A percentile compares a stretch with the other conserved stretches of the same genome.
Conservation (phyloP, 2,888 invertebrate genomes). For the Nyleta sp. region DNA sequence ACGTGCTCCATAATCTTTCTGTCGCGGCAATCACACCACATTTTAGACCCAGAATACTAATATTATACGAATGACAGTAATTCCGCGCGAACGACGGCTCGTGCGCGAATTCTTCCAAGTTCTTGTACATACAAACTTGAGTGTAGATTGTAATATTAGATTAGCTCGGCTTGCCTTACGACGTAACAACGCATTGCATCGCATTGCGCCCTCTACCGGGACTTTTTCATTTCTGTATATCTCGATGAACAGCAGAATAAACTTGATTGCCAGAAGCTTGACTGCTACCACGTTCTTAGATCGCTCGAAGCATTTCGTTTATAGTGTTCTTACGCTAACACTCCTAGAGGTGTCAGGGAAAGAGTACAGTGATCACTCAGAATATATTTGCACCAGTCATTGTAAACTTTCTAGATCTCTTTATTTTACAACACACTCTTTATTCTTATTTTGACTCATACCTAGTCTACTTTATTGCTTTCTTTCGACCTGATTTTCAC, state of each 20-base stretch:
- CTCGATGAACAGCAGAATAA: constrained; percentile 47
- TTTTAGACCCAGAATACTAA: constrained; percentile 4
- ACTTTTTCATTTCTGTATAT: constrained; percentile 44
- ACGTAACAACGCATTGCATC: constrained; percentile 52
- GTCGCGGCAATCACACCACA: constrained; percentile 3
- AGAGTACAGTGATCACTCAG: constrained; percentile 52
- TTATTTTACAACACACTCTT: constrained; percentile 42
- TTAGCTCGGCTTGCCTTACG: constrained; percentile 59
- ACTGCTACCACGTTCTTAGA: constrained; percentile 57
- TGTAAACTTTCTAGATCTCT: constrained; percentile 55
- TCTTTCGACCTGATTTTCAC: constrained; percentile 53
- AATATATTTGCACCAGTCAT: constrained; percentile 59
- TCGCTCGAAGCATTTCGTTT: constrained; percentile 64
- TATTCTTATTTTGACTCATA: constrained; percentile 40
- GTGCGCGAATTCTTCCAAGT: constrained; percentile 10
- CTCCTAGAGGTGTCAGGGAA: constrained; percentile 28
- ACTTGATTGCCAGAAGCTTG: constrained; percentile 62
- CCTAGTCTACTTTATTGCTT: constrained; percentile 55
- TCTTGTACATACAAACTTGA: constrained; percentile 53
- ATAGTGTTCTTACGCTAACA: constrained; percentile 52
- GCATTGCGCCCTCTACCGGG: constrained; percentile 52
- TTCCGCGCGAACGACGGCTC: not conserved
- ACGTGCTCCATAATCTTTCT: not conserved
- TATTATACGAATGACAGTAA: constrained; percentile 3
- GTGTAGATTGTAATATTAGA: constrained; percentile 59